Percentiles rank a stretch among this genome's conserved stretches.
Evolutionary conservation across 2,113 vertebrate species (phyloP).

Genomic region (Anoura caudifer): DNA sequence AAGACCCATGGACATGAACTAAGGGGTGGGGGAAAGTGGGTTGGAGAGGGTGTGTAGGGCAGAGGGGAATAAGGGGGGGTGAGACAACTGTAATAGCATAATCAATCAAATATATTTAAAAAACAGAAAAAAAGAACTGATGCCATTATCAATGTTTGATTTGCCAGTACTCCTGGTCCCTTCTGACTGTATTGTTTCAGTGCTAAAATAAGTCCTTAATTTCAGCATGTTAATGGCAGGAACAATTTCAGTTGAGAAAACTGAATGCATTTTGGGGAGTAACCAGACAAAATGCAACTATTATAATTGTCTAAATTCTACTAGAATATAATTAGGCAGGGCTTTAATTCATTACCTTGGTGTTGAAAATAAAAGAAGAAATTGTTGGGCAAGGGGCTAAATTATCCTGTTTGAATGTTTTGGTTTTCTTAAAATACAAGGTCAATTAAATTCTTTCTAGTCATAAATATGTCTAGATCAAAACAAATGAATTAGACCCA

Average conservation of each 20-base stretch:
- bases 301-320: conserved; percentile 42
- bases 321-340: conserved; percentile 17
- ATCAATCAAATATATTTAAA: too few relatives aligned
- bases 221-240: background rate
- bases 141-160: accelerated
- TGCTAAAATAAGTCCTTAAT: background rate
- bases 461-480: conserved; percentile 27
- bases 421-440: conserved; percentile 56
- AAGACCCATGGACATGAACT: too few relatives aligned
- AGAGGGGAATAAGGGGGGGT: too few relatives aligned
- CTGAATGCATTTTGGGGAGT: background rate
- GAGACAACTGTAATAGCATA: too few relatives aligned
- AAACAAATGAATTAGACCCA: conserved; percentile 39
- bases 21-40: too few relatives aligned
- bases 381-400: conserved; percentile 30
- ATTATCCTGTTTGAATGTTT: conserved; percentile 57
- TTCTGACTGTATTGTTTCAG: background rate
- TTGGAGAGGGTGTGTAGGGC: too few relatives aligned
- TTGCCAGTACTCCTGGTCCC: accelerated
- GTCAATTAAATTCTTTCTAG: conserved; percentile 54
- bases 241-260: background rate
- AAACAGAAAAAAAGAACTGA: too few relatives aligned
- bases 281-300: conserved; percentile 21
- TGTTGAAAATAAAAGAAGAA: conserved; percentile 33
- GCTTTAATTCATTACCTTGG: background rate